Percentiles rank a stretch among this genome's conserved stretches.
Evolutionary conservation across 1,140 invertebrate genomes (phyloP).

Genomic region (Drosophila cardini): DNA sequence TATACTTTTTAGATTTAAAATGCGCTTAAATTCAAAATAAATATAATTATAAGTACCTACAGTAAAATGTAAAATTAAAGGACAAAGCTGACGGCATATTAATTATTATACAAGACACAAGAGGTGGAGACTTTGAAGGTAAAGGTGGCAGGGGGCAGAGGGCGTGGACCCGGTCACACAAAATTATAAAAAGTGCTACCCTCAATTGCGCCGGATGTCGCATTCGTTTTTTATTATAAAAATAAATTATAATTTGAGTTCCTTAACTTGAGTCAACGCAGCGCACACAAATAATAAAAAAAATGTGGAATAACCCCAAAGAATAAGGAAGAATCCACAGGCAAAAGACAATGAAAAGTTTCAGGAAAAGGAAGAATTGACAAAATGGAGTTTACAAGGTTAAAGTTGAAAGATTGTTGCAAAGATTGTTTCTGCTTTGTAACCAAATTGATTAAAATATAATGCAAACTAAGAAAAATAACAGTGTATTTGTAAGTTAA

Average conservation of each 20-base stretch:
- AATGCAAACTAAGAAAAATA: background rate
- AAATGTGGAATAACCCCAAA: slow-evolving; percentile 50
- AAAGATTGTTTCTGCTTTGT: background rate
- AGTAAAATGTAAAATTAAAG: slow-evolving; percentile 73
- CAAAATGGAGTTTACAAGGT: background rate
- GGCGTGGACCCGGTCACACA: slow-evolving; percentile 47
- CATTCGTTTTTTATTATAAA: slow-evolving; percentile 66
- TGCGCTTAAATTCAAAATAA: slow-evolving; percentile 82
- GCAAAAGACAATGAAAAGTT: slow-evolving; percentile 45
- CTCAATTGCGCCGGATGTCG: slow-evolving; percentile 54
- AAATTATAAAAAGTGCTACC: slow-evolving; percentile 56
- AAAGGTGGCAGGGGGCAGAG: slow-evolving; percentile 1
- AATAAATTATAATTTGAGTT: slow-evolving; percentile 79
- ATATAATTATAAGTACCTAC: slow-evolving; percentile 77
- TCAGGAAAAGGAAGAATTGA: slow-evolving; percentile 12
- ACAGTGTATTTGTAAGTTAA: background rate
- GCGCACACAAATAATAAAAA: slow-evolving; percentile 36
- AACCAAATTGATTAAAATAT: background rate
- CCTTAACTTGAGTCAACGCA: slow-evolving; percentile 42
- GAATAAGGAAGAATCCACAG: background rate
- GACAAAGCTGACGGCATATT: slow-evolving; percentile 71
- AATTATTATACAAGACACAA: slow-evolving; percentile 78
- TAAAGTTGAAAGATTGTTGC: background rate
- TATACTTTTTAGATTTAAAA: slow-evolving; percentile 78
- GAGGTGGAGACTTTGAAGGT: background rate